Evolutionary conservation across 1,140 invertebrate genomes (phyloP), one percentile per base, ranked within the genome.

Genomic region (Papilio dardanus): DNA sequence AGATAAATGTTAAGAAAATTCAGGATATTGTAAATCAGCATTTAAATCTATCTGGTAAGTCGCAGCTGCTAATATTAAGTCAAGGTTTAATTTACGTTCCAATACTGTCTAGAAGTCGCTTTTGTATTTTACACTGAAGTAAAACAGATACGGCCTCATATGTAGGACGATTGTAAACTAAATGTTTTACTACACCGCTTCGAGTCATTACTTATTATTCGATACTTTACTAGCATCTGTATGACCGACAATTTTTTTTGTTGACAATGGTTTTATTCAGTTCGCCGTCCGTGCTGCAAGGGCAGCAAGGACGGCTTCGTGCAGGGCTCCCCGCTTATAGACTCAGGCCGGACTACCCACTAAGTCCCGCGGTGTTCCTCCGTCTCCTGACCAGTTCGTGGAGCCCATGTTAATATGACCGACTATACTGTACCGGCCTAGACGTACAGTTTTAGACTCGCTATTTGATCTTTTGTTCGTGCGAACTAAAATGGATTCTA

Each of bases 1-100:
- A 69, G 67, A 69, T 40, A 69, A 42, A 69, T 40, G 33, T 24
- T 21, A 33, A 69, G 67, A 40, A 69, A 40, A 69, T 28, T 69
- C 67, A 40, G 67, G 67, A 69, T 40, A 35, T 10, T 40, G 67
- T 42, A 69, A 69, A 69, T 69, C 35, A 40, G 33, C 33, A 3
- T 68, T 67, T 68, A 37, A 35, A 68, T 37, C 66, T 33, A 21
- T 4, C 28, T 3, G 19, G 5, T 33, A 37, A 68, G 19, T n/a
- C n/a, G 16, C 21, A 21, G 35, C 35, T 40, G 67, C 67, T 21
- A 68, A 21, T 33, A 37, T 5, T 68, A 37, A 40, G 6, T 35
- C n/a, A n/a, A 24, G 7, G 67, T 21, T 69, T 24, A 40, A 42
- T 19, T 69, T n/a, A 69, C 33, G n/a, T 12, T 19, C 21, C 10